Conservation (phyloP, 2,797 vertebrate genomes). For the Melanotaenia maccullochi region DNA sequence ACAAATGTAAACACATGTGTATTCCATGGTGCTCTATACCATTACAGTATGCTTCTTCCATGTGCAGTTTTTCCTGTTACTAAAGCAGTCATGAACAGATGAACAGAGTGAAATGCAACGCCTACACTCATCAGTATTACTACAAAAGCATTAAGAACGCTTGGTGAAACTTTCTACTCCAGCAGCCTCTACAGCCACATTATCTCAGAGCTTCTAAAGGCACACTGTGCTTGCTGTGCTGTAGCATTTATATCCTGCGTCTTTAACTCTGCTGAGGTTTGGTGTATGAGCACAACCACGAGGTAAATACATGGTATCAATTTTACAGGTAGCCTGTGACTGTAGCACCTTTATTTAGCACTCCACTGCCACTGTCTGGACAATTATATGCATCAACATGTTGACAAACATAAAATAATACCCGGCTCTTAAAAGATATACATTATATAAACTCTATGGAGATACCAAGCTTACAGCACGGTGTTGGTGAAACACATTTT, state of each 20-base stretch:
- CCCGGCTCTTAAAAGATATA: background rate
- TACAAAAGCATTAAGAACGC: constrained; percentile 54
- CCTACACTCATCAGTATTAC: constrained; percentile 50
- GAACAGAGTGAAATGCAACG: constrained; percentile 1
- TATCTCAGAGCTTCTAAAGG: constrained; percentile 42
- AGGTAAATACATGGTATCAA: constrained; percentile 17
- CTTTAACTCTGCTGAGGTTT: constrained; percentile 31
- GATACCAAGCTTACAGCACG: background rate
- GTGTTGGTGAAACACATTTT: background rate
- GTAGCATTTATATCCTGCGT: constrained; percentile 15
- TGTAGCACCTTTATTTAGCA: background rate
- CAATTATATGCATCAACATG: constrained; percentile 12
- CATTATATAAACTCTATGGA: no score
- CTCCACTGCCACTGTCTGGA: constrained; percentile 48
- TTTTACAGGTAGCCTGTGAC: constrained; percentile 15
- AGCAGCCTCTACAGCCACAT: constrained; percentile 57
- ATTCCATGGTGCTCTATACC: constrained; percentile 36
- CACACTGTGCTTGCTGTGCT: constrained; percentile 13
- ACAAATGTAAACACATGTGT: constrained; percentile 53
- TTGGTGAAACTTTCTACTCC: constrained; percentile 67
- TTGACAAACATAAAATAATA: background rate
- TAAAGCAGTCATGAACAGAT: background rate
- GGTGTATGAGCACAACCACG: constrained; percentile 27
- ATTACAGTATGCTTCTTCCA: constrained; percentile 11
- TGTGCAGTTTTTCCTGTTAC: constrained; percentile 11